These are phyloP conservation scores for Meiosimyza decipiens DNA, from an alignment of 2,888 invertebrate genomes.

Conservation along the genomic window DNA sequence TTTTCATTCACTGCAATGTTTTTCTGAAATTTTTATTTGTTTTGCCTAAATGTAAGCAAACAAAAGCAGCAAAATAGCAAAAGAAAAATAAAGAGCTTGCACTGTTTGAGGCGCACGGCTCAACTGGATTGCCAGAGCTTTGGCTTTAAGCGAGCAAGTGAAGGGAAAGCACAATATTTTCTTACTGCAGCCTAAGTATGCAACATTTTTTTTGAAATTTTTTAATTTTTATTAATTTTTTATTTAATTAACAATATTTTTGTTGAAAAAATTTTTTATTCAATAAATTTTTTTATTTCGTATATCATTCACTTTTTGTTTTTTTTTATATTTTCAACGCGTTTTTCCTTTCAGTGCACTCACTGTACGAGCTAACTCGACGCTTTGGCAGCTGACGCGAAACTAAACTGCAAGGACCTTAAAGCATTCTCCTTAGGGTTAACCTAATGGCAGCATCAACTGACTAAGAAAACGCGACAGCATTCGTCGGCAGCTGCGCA, in stretches of 20 bases:
- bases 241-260: no score
- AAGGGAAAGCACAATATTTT: background rate
- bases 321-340: background rate
- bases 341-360: background rate
- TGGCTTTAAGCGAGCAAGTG: background rate
- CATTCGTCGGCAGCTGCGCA: slow-evolving; percentile 15
- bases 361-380: background rate
- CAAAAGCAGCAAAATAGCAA: background rate
- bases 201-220: background rate
- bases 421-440: background rate
- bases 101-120: background rate
- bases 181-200: background rate
- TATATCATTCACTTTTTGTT: background rate
- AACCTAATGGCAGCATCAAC: background rate
- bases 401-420: slow-evolving; percentile 11
- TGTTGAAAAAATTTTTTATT: no score
- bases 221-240: background rate
- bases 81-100: background rate
- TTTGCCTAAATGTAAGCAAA: slow-evolving; percentile 13
- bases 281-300: no score
- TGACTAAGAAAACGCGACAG: background rate
- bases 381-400: slow-evolving; percentile 23
- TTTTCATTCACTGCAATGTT: background rate
- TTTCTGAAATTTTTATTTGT: background rate
- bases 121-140: slow-evolving; percentile 4